Evolutionary conservation across 2,113 vertebrate genomes (phyloP).

Genomic region (Hippoglossus stenolepis): DNA sequence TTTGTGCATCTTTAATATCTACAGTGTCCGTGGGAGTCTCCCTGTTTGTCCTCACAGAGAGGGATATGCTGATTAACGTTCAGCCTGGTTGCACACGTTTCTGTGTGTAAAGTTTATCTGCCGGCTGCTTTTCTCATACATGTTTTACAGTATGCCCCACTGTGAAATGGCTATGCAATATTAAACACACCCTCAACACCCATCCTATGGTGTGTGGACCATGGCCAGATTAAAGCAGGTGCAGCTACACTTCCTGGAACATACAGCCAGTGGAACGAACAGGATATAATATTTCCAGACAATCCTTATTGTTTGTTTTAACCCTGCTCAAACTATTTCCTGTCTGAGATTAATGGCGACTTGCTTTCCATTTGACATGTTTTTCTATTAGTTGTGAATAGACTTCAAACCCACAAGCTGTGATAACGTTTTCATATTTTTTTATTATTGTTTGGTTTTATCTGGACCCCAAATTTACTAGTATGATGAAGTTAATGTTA

Average conservation of each 20-base stretch:
- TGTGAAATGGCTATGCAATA: constrained; percentile 22
- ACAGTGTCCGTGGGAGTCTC: neutral
- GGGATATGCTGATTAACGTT: neutral
- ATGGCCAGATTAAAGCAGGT: constrained; percentile 24
- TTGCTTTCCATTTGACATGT: constrained; percentile 7
- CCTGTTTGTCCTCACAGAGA: neutral
- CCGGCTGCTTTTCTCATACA: constrained; percentile 14
- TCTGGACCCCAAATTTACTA: neutral
- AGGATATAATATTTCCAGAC: constrained; percentile 35
- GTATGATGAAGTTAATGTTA: too few species aligned
- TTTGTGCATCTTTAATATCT: neutral
- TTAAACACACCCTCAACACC: constrained; percentile 17
- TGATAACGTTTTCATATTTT: neutral
- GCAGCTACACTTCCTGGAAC: constrained; percentile 35
- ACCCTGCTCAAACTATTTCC: neutral
- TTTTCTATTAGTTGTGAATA: neutral
- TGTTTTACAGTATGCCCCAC: constrained; percentile 19
- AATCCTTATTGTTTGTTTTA: constrained; percentile 9
- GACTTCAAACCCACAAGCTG: neutral
- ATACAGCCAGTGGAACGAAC: neutral
- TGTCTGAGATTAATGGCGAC: neutral
- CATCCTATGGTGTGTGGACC: neutral
- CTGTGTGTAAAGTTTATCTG: constrained; percentile 3
- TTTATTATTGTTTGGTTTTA: neutral
- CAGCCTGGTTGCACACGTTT: constrained; percentile 1